phyloP scores from a whole-genome alignment of 1,140 invertebrate genomes.

The Eueides isabella region DNA sequence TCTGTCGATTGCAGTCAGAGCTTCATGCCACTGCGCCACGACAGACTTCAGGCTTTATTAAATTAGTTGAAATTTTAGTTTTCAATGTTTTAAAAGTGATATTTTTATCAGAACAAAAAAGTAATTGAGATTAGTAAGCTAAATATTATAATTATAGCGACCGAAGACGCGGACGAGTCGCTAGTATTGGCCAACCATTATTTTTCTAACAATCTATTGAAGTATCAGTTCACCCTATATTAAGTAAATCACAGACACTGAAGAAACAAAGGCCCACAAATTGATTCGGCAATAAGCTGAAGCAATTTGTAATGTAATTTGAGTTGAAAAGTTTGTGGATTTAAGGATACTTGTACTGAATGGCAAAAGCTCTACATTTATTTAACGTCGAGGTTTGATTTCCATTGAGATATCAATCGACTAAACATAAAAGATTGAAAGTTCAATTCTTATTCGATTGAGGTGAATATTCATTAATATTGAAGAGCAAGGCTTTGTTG shows the following conservation, averaged over 20 bases:
- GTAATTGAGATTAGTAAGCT: too few relatives aligned
- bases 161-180: too few relatives aligned
- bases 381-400: not conserved
- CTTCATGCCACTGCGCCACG: too few relatives aligned
- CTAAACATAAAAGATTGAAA: not conserved
- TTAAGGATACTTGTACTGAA: constrained; percentile 2
- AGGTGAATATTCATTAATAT: not conserved
- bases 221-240: not conserved
- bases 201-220: not conserved
- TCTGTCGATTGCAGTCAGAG: too few relatives aligned
- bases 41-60: too few relatives aligned
- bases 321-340: not conserved
- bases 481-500: not conserved
- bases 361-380: not conserved
- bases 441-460: not conserved
- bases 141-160: too few relatives aligned
- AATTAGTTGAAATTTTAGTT: too few relatives aligned
- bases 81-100: too few relatives aligned
- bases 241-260: not conserved
- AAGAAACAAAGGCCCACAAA: not conserved
- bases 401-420: not conserved
- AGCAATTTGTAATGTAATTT: constrained; percentile 9
- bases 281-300: constrained; percentile 6
- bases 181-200: too few relatives aligned
- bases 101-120: too few relatives aligned